phyloP scores from a whole-genome alignment of 2,888 invertebrate genomes.

The Drosophila melanocephala region DNA sequence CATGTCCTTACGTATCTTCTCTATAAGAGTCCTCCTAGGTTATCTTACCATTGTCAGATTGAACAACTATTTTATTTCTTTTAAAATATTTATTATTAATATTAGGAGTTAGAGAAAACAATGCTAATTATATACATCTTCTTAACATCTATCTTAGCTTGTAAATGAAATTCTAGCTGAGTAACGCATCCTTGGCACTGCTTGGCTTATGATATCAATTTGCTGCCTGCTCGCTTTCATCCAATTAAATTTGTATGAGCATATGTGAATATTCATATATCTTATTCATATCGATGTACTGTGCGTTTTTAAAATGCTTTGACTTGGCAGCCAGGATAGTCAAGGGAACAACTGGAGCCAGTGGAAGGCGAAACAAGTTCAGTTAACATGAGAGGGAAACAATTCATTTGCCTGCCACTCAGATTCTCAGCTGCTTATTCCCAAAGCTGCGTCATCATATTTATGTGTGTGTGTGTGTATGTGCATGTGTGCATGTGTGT shows the following conservation, averaged over 20 bases:
- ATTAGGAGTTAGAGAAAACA: neutral
- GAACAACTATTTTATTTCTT: neutral
- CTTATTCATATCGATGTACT: constrained; percentile 57
- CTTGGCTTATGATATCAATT: constrained; percentile 16
- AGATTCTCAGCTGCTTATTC: constrained; percentile 61
- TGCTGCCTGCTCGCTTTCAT: constrained; percentile 23
- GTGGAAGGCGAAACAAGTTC: constrained; percentile 36
- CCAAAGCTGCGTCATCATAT: constrained; percentile 63
- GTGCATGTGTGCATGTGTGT: constrained; percentile 2
- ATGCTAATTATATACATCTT: neutral
- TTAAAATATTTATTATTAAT: neutral
- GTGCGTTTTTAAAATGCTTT: constrained; percentile 60
- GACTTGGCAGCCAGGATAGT: constrained; percentile 11
- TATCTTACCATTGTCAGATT: neutral
- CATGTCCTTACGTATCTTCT: neutral
- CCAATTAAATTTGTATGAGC: constrained; percentile 46
- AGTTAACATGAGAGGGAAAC: constrained; percentile 39
- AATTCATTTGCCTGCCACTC: constrained; percentile 71
- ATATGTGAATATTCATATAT: constrained; percentile 50
- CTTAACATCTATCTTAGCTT: neutral
- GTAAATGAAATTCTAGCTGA: neutral
- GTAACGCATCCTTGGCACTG: neutral
- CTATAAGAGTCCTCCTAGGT: neutral
- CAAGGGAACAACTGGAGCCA: constrained; percentile 1
- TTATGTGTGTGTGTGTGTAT: constrained; percentile 14